Conservation (phyloP, 2,888 invertebrate genomes). For the Orchesellides sinensis region DNA sequence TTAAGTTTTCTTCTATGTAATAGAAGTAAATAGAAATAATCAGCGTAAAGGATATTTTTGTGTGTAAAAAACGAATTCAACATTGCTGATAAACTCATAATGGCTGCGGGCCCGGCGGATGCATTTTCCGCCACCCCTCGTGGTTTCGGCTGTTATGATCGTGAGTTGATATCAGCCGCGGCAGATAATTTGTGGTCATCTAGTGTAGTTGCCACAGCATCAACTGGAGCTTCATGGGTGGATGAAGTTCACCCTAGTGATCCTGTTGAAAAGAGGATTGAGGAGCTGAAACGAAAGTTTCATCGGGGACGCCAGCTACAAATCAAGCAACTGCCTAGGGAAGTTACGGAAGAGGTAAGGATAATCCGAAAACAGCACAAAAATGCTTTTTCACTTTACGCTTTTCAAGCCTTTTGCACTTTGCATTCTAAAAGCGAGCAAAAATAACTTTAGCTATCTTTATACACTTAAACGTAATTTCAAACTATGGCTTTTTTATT, state of each 20-base stretch:
- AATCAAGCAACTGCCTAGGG: conserved; percentile 77
- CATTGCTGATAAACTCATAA: conserved; percentile 55
- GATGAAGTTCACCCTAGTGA: conserved; percentile 76
- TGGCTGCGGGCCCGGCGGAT: conserved; percentile 76
- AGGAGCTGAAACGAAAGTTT: conserved; percentile 77
- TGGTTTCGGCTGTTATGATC: conserved; percentile 74
- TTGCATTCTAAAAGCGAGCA: background rate
- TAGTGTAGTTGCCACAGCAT: conserved; percentile 76
- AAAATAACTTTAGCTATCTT: too few relatives aligned
- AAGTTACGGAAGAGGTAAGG: conserved; percentile 77
- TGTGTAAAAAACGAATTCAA: background rate
- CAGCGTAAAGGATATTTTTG: background rate
- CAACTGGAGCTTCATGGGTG: conserved; percentile 76
- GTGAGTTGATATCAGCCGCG: conserved; percentile 74
- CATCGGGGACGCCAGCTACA: conserved; percentile 77
- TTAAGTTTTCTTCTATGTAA: background rate
- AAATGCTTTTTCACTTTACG: background rate
- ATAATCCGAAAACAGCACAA: background rate
- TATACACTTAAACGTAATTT: background rate
- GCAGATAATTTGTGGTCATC: conserved; percentile 75
- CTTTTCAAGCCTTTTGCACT: background rate
- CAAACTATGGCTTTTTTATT: too few relatives aligned
- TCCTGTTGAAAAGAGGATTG: conserved; percentile 76
- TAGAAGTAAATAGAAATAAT: background rate
- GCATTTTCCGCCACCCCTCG: conserved; percentile 75